A percentile compares a stretch with the other conserved stretches of the same genome.
Evolutionary conservation across 2,797 vertebrate species (phyloP).

Genomic region (Tokudaia muenninki): DNA sequence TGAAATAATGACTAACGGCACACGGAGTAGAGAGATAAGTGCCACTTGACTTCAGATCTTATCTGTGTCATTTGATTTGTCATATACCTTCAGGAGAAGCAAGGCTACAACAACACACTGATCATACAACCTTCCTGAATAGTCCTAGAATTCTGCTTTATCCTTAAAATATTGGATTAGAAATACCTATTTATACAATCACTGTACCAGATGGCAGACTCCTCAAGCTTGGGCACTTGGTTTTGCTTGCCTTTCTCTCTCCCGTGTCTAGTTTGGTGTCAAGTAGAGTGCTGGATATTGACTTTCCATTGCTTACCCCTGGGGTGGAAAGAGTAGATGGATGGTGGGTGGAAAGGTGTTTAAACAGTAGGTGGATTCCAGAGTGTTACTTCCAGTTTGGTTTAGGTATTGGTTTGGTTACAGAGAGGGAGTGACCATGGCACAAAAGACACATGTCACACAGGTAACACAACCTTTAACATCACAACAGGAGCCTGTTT

Average conservation of each 20-base stretch:
- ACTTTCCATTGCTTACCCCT: neutral
- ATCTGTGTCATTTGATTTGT: neutral
- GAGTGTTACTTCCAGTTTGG: slow-evolving; percentile 25
- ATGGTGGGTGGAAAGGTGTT: neutral
- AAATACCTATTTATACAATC: neutral
- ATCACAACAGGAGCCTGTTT: neutral
- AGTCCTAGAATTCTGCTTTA: neutral
- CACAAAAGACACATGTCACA: slow-evolving; percentile 16
- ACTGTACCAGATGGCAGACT: neutral
- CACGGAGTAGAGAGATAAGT: neutral
- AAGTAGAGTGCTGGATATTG: neutral
- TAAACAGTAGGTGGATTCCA: slow-evolving; percentile 18
- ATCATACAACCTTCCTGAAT: neutral
- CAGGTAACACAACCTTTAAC: neutral
- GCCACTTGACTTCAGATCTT: neutral
- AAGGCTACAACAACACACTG: slow-evolving; percentile 26
- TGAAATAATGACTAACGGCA: neutral
- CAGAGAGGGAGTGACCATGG: neutral
- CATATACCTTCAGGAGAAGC: neutral
- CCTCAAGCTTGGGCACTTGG: neutral
- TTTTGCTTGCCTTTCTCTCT: neutral
- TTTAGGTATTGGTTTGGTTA: slow-evolving; percentile 51
- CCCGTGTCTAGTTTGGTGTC: neutral
- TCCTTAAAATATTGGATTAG: slow-evolving; percentile 35
- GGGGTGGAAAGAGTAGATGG: neutral